These are phyloP conservation scores for Sprattus sprattus DNA, from an alignment of 2,113 vertebrate genomes.

Conservation along the genomic window DNA sequence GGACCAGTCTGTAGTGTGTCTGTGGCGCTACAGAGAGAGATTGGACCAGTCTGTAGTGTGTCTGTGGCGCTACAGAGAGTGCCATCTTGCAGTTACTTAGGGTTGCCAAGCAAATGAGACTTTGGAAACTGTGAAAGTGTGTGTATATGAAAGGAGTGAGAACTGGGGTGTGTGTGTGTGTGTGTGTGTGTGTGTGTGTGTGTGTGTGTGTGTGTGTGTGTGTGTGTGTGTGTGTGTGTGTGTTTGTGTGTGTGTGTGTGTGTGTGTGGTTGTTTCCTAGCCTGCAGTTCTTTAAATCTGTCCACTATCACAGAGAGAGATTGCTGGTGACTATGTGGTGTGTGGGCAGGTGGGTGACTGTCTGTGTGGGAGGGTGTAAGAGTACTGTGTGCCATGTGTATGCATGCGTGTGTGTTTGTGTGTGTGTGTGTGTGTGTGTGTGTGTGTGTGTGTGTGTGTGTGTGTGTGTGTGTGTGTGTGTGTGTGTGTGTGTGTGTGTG, in stretches of 20 bases:
- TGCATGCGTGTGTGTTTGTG: conserved; percentile 13
- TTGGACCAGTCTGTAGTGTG: neutral
- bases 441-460: neutral
- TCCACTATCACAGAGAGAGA: neutral
- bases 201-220: too few relatives aligned
- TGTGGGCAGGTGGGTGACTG: neutral
- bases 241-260: neutral
- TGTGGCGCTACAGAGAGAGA: neutral
- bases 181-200: neutral
- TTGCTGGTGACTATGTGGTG: neutral
- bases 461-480: neutral
- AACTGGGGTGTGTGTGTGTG: neutral
- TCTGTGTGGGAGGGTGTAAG: neutral
- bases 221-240: too few relatives aligned
- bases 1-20: neutral
- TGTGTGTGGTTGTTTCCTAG: neutral
- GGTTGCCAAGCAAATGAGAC: neutral
- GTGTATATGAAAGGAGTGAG: neutral
- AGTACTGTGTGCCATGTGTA: neutral
- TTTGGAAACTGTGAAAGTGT: neutral
- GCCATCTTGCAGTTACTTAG: neutral
- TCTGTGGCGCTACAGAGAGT: neutral
- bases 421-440: neutral
- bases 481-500: neutral
- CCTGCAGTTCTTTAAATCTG: neutral